A percentile compares a stretch with the other conserved stretches of the same genome.
phyloP scores from a whole-genome alignment of 1,140 invertebrate genomes.

The Heliconius eleuchia region DNA sequence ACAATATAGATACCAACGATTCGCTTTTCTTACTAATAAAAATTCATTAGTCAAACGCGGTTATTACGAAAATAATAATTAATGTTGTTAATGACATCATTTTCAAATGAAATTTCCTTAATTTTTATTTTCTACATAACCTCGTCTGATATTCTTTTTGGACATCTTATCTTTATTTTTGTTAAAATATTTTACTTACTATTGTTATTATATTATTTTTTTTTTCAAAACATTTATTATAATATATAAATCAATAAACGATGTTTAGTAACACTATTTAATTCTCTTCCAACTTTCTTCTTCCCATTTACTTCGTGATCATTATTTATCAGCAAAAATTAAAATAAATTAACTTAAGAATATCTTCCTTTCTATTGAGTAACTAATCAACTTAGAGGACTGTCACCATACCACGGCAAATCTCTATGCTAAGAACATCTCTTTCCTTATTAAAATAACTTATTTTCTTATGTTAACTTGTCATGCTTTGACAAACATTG shows the following conservation, averaged over 20 bases:
- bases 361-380: constrained; percentile 40
- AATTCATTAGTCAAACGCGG: background rate
- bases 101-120: background rate
- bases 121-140: background rate
- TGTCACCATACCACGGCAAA: constrained; percentile 41
- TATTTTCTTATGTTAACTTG: constrained; percentile 54
- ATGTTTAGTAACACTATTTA: background rate
- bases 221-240: background rate
- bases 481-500: constrained; percentile 64
- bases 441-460: constrained; percentile 47
- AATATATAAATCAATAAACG: background rate
- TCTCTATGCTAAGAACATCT: constrained; percentile 46
- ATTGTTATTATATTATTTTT: background rate
- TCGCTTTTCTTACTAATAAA: background rate
- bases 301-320: constrained; percentile 15
- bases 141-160: background rate
- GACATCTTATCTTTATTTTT: background rate
- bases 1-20: background rate
- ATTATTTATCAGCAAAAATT: constrained; percentile 35
- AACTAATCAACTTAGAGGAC: constrained; percentile 45
- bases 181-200: background rate
- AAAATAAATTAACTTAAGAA: constrained; percentile 30
- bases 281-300: constrained; percentile 22
- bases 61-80: background rate
- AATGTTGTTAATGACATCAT: background rate